These are phyloP conservation scores for Linnaemya tessellans DNA, from an alignment of 2,888 invertebrate genomes.

Conservation along the genomic window DNA sequence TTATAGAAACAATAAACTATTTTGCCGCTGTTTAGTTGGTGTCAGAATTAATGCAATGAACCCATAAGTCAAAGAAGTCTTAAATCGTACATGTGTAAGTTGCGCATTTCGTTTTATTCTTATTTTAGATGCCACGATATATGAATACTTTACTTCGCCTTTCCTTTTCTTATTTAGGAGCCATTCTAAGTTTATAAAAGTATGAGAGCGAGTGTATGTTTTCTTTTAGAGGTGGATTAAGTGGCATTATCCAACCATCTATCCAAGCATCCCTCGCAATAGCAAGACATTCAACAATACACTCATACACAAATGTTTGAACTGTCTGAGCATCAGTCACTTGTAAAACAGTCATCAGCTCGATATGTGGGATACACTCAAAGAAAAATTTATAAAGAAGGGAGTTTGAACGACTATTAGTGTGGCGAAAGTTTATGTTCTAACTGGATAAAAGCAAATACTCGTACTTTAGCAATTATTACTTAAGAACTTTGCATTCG, in stretches of 20 bases:
- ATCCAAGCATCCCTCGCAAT: slow-evolving; percentile 61
- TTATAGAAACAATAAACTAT: neutral
- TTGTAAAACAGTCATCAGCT: slow-evolving; percentile 31
- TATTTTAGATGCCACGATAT: slow-evolving; percentile 62
- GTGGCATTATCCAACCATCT: slow-evolving; percentile 71
- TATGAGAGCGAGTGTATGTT: slow-evolving; percentile 22
- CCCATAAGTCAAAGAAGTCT: slow-evolving; percentile 80
- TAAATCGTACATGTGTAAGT: slow-evolving; percentile 70
- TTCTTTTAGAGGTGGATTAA: slow-evolving; percentile 73
- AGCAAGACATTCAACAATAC: slow-evolving; percentile 51
- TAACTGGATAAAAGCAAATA: too few species aligned
- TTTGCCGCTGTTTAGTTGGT: slow-evolving; percentile 11
- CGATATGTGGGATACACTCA: slow-evolving; percentile 21
- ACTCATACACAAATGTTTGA: slow-evolving; percentile 53
- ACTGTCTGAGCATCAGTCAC: slow-evolving; percentile 48
- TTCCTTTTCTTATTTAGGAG: slow-evolving; percentile 61
- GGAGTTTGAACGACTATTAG: neutral
- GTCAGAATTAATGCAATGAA: slow-evolving; percentile 76
- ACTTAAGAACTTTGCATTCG: too few species aligned
- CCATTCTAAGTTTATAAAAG: slow-evolving; percentile 63
- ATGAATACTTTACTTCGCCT: slow-evolving; percentile 26
- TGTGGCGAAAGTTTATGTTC: neutral
- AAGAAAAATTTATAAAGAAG: neutral
- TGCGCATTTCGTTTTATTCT: slow-evolving; percentile 48
- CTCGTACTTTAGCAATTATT: too few species aligned